Conservation (phyloP, 2,797 vertebrate species). For the Melanogrammus aeglefinus region DNA sequence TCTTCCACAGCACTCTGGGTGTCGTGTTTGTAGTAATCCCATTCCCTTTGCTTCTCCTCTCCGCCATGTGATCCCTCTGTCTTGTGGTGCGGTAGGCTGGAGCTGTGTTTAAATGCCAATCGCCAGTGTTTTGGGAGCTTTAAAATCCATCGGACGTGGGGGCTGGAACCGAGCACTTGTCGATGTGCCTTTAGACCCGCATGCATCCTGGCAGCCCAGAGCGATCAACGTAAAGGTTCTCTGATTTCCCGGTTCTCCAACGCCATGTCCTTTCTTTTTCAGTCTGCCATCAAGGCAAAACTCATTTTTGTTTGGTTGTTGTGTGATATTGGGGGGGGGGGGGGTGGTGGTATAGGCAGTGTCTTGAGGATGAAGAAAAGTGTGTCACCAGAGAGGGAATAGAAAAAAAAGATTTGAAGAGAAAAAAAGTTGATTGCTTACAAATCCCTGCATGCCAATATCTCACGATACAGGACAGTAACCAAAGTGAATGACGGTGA, state of each 20-base stretch:
- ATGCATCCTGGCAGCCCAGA: constrained; percentile 26
- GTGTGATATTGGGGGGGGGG: neutral
- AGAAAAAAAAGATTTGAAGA: neutral
- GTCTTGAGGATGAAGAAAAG: constrained; percentile 34
- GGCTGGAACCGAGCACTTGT: neutral
- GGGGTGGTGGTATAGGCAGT: constrained; percentile 26
- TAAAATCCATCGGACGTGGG: constrained; percentile 38
- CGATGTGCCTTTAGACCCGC: constrained; percentile 15
- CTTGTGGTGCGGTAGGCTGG: constrained; percentile 47
- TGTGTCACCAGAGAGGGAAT: constrained; percentile 33
- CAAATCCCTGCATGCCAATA: constrained; percentile 51
- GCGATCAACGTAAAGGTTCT: constrained; percentile 16
- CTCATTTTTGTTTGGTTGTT: constrained; percentile 13
- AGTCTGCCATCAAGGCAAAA: constrained; percentile 25
- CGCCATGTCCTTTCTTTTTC: constrained; percentile 23
- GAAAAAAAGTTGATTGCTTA: constrained; percentile 18
- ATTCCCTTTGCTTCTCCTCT: constrained; percentile 64
- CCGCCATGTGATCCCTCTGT: constrained; percentile 34
- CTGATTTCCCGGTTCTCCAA: constrained; percentile 24
- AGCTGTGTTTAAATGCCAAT: constrained; percentile 39
- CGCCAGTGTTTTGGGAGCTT: constrained; percentile 35
- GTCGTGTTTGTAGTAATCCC: constrained; percentile 35
- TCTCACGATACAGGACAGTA: constrained; percentile 57
- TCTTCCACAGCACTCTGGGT: constrained; percentile 60
- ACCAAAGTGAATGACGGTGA: constrained; percentile 52